Evolutionary conservation across 2,888 invertebrate species (phyloP), one percentile per base, ranked within the genome.

Genomic region (Parthenolecanium corni): DNA sequence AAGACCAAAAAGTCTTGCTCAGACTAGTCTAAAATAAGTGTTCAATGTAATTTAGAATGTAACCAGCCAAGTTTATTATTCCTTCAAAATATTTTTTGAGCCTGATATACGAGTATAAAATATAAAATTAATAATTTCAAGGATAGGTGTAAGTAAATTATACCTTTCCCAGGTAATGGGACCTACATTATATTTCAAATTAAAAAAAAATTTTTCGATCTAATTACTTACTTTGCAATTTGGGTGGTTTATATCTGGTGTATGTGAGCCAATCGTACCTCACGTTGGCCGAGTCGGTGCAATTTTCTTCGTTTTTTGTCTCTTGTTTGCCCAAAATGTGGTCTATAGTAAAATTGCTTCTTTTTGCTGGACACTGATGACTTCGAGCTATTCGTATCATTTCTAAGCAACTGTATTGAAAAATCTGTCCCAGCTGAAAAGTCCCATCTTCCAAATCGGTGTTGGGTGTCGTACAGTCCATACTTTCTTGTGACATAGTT

Each of bases 231-330:
- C 85, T 78, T 70, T 82, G 82, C 52, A 86, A 71, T 69, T 82
- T 82, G 0, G 86, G 86, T 1, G 86, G 86, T 67, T 80, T 79
- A 70, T 85, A 86, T 65, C 86, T 76, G 3, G 85, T 85, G 69
- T 84, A 86, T 67, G 81, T 80, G 67, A 86, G 72, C 86, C 86
- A 86, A 56, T 78, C 76, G 25, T 67, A 70, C 11, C 66, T 63
- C 14, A 65, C 47, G 2, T 21, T 38, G n/a, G 42, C 20, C 12
- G 18, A 36, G n/a, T 64, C 46, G n/a, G 51, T 38, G n/a, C 40
- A 11, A 3, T 49, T 21, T 16, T 12, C 23, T 21, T 54, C 40
- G 9, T 12, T 49, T 9, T 62, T 12, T 36, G 42, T 23, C 12
- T 80, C 74, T 20, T 79, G 79, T 65, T 74, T 75, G 68, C 78